Conservation (phyloP, 1,140 invertebrate genomes). For the Euglossa dilemma region DNA sequence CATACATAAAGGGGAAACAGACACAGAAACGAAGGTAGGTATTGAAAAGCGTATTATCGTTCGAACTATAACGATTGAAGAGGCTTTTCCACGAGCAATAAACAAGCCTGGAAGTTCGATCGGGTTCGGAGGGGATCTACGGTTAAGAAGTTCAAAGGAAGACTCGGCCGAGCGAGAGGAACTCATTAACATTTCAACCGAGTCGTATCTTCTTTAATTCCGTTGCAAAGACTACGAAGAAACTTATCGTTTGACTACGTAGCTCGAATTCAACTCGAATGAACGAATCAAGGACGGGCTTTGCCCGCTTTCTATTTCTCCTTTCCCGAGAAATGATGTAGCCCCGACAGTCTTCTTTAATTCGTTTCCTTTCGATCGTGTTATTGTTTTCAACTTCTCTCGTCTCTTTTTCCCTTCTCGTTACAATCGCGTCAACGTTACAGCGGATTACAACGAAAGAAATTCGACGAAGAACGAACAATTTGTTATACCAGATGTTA, state of each 20-base stretch:
- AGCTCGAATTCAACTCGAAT: slow-evolving; percentile 22
- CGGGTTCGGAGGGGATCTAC: background rate
- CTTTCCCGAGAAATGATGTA: background rate
- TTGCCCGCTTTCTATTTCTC: background rate
- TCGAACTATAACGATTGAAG: background rate
- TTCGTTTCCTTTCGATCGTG: slow-evolving; percentile 1
- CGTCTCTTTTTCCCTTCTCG: too few relatives aligned
- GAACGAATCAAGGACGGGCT: background rate
- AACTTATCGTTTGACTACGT: slow-evolving; percentile 29
- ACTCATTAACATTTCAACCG: slow-evolving; percentile 43
- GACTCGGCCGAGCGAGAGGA: slow-evolving; percentile 1
- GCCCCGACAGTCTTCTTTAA: background rate
- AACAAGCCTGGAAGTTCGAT: slow-evolving; percentile 17
- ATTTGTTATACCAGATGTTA: too few relatives aligned
- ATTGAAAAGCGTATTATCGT: background rate
- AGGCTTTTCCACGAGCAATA: slow-evolving; percentile 5
- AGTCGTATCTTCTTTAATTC: slow-evolving; percentile 41
- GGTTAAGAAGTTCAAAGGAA: slow-evolving; percentile 25
- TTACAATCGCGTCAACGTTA: too few relatives aligned
- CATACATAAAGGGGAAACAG: background rate
- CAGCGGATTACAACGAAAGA: too few relatives aligned
- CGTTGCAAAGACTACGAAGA: slow-evolving; percentile 14
- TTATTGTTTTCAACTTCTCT: slow-evolving; percentile 1
- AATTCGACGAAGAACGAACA: too few relatives aligned
- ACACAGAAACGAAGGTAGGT: background rate